Evolutionary conservation across 2,888 invertebrate species (phyloP), one percentile per base, ranked within the genome.

Genomic region (Eledona agricola): DNA sequence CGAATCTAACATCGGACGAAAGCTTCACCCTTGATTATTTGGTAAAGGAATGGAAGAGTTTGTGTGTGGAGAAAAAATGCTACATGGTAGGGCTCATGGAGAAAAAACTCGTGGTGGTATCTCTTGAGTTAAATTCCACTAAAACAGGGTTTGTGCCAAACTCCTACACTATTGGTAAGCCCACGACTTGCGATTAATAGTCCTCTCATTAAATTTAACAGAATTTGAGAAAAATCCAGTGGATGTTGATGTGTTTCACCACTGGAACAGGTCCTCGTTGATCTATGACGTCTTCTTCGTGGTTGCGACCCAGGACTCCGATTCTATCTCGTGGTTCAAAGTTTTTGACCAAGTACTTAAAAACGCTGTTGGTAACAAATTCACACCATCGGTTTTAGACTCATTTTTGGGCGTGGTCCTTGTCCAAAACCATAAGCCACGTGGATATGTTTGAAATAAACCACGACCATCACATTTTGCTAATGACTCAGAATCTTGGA

Each of bases 241-340:
- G 3, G 67, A 67, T 58, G 53, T 62, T n/a, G 51, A 60, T 4
- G 5, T 52, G 15, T 45, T 52, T 12, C 23, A 52, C 37, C 12
- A 23, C 31, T 38, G 38, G 40, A 32, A 50, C 11, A 3, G 4
- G 0, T 32, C 6, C 9, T 16, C 9, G 1, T 7, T 19, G 11
- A 40, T 47, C 2, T 11, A 12, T 4, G 47, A 51, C 38, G 17
- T 31, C 5, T 22, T 54, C 3, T 4, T 15, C n/a, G 46, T 50
- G 2, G 35, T 53, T 5, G 45, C 53, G 5, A 42, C 38, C 5
- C 9, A 11, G 16, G 26, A 34, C 1, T 23, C 51, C 3, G 63
- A 66, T 20, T 46, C n/a, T n/a, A n/a, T 77, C 12, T 17, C 58
- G 16, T 77, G 75, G 74, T 75, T 69, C 54, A 66, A 59, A 43